Percentiles rank a stretch among this genome's conserved stretches.
phyloP scores from a whole-genome alignment of 2,797 vertebrate species.

The Sarcoramphus papa region DNA sequence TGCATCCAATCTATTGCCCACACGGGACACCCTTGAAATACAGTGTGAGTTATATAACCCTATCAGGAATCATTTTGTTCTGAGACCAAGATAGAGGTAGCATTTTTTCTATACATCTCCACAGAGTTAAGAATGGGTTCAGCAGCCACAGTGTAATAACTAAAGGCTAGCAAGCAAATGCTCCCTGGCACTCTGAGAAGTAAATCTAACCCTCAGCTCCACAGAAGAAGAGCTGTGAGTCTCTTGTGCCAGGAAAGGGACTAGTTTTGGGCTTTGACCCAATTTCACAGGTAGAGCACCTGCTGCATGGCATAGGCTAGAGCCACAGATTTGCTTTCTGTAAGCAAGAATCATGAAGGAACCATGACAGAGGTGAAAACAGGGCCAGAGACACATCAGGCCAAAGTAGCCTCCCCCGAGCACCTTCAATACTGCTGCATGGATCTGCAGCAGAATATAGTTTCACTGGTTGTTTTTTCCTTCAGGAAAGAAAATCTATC shows the following conservation, averaged over 20 bases:
- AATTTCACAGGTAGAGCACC: not conserved
- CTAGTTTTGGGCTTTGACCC: not conserved
- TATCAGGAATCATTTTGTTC: slow-evolving; percentile 7
- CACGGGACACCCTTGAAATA: slow-evolving; percentile 38
- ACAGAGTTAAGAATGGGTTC: not conserved
- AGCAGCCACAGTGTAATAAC: not conserved
- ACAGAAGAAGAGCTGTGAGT: not conserved
- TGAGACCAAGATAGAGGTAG: not conserved
- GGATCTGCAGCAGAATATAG: not conserved
- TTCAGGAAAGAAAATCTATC: not conserved
- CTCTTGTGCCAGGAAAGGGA: not conserved
- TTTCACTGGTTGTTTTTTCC: not conserved
- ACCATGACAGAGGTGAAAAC: not conserved
- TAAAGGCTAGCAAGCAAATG: not conserved
- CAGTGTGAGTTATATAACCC: slow-evolving; percentile 13
- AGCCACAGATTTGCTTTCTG: not conserved
- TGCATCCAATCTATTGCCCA: slow-evolving; percentile 30
- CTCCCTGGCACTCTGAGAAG: not conserved
- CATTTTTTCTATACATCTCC: not conserved
- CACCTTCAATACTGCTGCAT: not conserved
- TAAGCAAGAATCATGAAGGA: not conserved
- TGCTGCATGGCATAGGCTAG: not conserved
- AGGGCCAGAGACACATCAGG: not conserved
- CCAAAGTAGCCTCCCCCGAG: not conserved
- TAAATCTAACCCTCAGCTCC: not conserved